Base-by-base conservation (phyloP, 1,140 invertebrate genomes). In the Microplitis demolitor region DNA sequence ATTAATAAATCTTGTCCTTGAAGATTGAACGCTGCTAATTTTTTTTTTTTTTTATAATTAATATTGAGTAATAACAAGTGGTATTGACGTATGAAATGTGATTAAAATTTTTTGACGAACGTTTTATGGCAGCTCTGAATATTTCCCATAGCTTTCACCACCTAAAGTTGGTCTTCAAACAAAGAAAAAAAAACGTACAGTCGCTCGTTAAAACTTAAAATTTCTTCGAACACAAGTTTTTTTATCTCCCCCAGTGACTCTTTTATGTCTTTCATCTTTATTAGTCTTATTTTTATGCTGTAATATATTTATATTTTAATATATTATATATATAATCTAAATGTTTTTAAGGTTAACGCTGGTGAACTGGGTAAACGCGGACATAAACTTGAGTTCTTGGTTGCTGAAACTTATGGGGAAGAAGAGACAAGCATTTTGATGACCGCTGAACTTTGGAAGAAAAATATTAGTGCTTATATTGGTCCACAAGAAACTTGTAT, bases 401-500 rank as follows among this genome's bases (percentile, higher is more conserved):
- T 97, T 4, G 94, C 95, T 0, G 97, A 99, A 84, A 98, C 97
- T 0, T 97, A 93, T 82, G 97, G 97, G 0, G 91, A 96, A 77
- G 97, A 98, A 85, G 90, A 92, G 74, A 89, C 90, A 24, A 97
- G 96, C 80, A 96, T 98, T 67, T 84, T 91, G 62, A 90, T 94
- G 87, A 96, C 96, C 8, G 96, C 96, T 2, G 88, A 92, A 13
- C 87, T 98, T 4, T 97, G 96, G 95, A 93, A 91, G 34, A 88
- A 90, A 73, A 96, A 96, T 77, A 91, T 98, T 51, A 94, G 94
- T 0, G 97, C 92, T 39, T 97, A 94, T 78, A 94, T 99, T 74
- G 97, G 97, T 0, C 97, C 97, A 0, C 97, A 98, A 84, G 96
- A 98, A 84, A 97, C 96, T 0, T 99, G 97, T 84, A 90, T 96